Percentiles rank a stretch among this genome's conserved stretches.
Conservation (phyloP, 2,113 vertebrate species). For the Oncorhynchus kisutch region DNA sequence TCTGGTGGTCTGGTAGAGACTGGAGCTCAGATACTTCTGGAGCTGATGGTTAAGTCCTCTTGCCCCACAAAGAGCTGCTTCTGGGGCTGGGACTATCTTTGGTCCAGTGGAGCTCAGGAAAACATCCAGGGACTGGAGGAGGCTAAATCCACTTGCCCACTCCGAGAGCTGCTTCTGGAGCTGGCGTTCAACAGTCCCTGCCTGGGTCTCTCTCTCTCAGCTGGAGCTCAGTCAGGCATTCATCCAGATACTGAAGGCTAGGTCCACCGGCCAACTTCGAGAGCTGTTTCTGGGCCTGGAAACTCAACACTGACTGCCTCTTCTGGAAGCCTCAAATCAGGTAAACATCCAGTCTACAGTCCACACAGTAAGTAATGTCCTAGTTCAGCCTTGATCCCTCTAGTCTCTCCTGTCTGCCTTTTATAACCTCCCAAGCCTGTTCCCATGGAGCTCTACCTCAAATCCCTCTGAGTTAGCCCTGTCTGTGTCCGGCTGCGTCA, state of each 20-base stretch:
- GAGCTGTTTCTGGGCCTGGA: not conserved
- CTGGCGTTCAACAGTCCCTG: not conserved
- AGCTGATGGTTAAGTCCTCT: not conserved
- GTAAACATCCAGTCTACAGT: not conserved
- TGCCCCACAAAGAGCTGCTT: not conserved
- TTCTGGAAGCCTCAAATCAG: not conserved
- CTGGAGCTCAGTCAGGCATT: no score
- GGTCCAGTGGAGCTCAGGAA: no score
- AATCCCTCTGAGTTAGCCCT: slow-evolving; percentile 34
- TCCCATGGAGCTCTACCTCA: slow-evolving; percentile 20
- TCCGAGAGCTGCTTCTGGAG: not conserved
- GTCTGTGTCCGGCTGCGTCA: slow-evolving; percentile 54
- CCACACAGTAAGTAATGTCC: slow-evolving; percentile 2
- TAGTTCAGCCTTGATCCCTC: slow-evolving; percentile 14
- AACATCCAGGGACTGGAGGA: not conserved
- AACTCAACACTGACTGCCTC: not conserved
- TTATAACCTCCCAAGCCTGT: slow-evolving; percentile 48
- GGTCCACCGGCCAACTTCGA: not conserved
- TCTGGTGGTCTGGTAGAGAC: not conserved
- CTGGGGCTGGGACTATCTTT: not conserved
- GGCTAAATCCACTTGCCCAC: not conserved
- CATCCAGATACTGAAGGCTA: no score
- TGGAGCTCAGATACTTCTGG: not conserved
- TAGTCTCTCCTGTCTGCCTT: slow-evolving; percentile 21
- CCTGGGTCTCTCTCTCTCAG: not conserved